Base-by-base conservation (phyloP, 2,113 vertebrate species). In the Bubo scandiacus region DNA sequence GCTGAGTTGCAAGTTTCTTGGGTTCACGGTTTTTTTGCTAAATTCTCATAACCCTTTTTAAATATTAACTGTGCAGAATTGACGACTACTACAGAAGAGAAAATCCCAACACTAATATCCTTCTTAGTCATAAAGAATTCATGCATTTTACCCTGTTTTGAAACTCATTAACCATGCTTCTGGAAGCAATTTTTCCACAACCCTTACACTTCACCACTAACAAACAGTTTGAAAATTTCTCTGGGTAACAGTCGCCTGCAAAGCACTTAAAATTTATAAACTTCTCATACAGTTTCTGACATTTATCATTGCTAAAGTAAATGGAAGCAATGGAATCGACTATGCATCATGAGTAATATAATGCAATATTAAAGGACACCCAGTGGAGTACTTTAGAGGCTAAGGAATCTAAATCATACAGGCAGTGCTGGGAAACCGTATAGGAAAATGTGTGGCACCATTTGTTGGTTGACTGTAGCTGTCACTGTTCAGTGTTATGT, bases 291-390 rank as follows among this genome's bases (percentile, higher is more conserved):
- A 81, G 89, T 81, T 93, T 83, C 87, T 93, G 90, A 90, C 93
- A 90, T 97, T 97, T 92, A 94, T 97, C 97, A 96, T 91, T 77
- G 74, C 96, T 97, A 94, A 94, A 97, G 97, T 96, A 97, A 97
- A 97, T 95, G 97, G 92, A 93, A 92, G 95, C 93, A 74, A 86
- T 9, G 71, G 97, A 96, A 96, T 96, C 10, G 74, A 96, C 96
- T 88, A 74, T 94, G 95, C 96, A 96, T 96, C 95, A 73, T 43
- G 67, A 95, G 94, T 92, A 95, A 97, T 92, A 94, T 67, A 97
- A 96, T 96, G 96, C 94, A 96, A 71, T 96, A 83, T 91, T 96
- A 94, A 97, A 97, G 93, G 87, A 96, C 94, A 97, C 97, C 96
- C 96, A 96, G 89, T 34, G 95, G 97, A 97, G 93, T 27, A 96